phyloP scores from a whole-genome alignment of 1,140 invertebrate species.

The Belonocnema kinseyi region DNA sequence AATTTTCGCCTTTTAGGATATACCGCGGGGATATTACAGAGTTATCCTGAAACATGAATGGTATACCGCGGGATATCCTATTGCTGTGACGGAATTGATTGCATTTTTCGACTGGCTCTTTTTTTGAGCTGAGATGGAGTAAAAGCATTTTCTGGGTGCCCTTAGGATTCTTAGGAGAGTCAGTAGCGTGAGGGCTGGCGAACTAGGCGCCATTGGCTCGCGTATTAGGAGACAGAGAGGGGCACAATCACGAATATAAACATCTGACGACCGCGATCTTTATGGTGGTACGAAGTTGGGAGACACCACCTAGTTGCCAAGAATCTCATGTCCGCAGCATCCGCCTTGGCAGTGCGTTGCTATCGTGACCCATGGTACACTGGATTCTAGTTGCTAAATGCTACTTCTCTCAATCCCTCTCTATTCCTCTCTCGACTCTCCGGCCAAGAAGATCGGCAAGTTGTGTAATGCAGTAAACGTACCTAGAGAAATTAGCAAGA shows the following conservation, averaged over 20 bases:
- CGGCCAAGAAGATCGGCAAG: background rate
- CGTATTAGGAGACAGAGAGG: conserved; percentile 61
- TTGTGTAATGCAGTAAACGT: conserved; percentile 51
- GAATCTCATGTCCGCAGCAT: conserved; percentile 59
- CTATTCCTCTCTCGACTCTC: too few relatives aligned
- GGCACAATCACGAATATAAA: conserved; percentile 62
- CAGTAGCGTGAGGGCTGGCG: conserved; percentile 43
- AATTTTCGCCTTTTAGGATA: too few relatives aligned
- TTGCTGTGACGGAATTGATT: background rate
- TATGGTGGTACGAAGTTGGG: conserved; percentile 55
- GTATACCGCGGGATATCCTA: too few relatives aligned
- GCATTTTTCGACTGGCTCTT: background rate
- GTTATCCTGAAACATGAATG: too few relatives aligned
- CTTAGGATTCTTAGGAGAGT: conserved; percentile 7
- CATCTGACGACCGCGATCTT: conserved; percentile 62
- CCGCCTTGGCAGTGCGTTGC: conserved; percentile 43
- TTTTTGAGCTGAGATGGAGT: conserved; percentile 1
- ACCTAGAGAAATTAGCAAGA: conserved; percentile 58
- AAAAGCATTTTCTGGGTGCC: background rate
- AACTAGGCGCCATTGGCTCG: conserved; percentile 55
- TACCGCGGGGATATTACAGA: too few relatives aligned
- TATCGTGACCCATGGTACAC: too few relatives aligned
- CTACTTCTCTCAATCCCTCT: too few relatives aligned
- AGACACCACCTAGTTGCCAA: conserved; percentile 57
- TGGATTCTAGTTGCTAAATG: too few relatives aligned